phyloP scores from a whole-genome alignment of 1,140 invertebrate genomes.

The Aleiodes sp. region DNA sequence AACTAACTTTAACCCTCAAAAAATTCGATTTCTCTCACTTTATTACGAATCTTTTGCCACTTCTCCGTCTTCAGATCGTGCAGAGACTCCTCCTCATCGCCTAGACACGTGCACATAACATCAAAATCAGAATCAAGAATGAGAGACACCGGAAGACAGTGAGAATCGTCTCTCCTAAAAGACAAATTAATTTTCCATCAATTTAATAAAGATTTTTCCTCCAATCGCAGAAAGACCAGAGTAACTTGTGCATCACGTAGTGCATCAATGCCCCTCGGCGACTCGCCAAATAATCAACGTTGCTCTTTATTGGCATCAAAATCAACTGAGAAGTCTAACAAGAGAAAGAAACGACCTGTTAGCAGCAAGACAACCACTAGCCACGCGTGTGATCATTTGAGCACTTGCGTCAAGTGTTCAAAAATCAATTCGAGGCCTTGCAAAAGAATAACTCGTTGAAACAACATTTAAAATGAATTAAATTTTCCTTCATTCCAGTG shows the following conservation, averaged over 20 bases:
- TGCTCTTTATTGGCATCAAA: conserved; percentile 8
- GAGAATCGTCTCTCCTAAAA: not conserved
- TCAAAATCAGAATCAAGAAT: conserved; percentile 34
- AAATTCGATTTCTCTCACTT: not conserved
- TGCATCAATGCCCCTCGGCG: conserved; percentile 25
- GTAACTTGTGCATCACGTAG: conserved; percentile 17
- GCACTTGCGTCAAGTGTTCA: conserved; percentile 35
- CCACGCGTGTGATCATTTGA: conserved; percentile 33
- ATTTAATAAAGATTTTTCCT: not conserved
- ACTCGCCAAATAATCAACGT: conserved; percentile 23
- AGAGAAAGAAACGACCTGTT: conserved; percentile 30
- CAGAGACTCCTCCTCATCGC: not conserved
- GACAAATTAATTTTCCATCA: not conserved
- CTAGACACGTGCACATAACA: not conserved
- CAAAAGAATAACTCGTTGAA: conserved; percentile 10
- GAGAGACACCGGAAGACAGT: not conserved
- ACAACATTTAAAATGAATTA: not conserved
- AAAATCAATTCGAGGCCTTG: conserved; percentile 22
- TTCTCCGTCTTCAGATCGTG: conserved; percentile 15
- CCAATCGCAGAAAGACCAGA: not conserved
- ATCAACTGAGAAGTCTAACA: conserved; percentile 15
- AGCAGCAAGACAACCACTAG: conserved; percentile 30
- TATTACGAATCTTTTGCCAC: not conserved
- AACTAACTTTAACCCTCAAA: no score
- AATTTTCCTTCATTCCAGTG: not conserved